Conservation (phyloP, 2,888 invertebrate genomes). For the Synanthedon andrenaeformis region DNA sequence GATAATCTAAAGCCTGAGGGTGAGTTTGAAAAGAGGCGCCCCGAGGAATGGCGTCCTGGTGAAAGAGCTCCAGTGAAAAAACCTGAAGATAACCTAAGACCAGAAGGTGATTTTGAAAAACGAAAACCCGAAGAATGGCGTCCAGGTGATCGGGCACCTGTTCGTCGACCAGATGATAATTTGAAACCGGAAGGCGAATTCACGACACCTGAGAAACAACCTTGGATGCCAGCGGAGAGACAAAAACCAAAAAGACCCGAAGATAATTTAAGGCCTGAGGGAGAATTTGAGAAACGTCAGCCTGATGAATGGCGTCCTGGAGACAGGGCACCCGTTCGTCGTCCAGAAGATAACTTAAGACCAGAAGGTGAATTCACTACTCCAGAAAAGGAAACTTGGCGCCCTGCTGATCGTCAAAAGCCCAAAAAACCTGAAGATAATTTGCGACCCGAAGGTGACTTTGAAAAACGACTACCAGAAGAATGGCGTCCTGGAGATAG, state of each 20-base stretch:
- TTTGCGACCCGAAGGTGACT: constrained; percentile 62
- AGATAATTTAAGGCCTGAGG: constrained; percentile 45
- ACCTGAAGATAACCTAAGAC: constrained; percentile 70
- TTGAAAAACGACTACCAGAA: constrained; percentile 38
- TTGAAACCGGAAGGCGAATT: constrained; percentile 66
- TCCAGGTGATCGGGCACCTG: constrained; percentile 58
- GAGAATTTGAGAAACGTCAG: constrained; percentile 30
- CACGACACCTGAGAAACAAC: constrained; percentile 33
- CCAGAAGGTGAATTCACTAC: constrained; percentile 66
- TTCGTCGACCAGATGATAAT: constrained; percentile 62
- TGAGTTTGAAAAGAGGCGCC: constrained; percentile 38
- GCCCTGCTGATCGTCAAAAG: constrained; percentile 54
- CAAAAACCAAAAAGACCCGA: constrained; percentile 37
- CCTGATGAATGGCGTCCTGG: constrained; percentile 38
- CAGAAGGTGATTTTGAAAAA: constrained; percentile 67
- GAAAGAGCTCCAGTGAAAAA: constrained; percentile 33
- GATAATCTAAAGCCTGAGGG: constrained; percentile 46
- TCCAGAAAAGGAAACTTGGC: constrained; percentile 38
- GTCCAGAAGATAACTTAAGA: constrained; percentile 68
- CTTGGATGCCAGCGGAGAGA: constrained; percentile 56
- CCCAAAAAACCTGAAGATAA: constrained; percentile 65
- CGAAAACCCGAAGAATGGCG: constrained; percentile 50
- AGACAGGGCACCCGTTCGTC: constrained; percentile 40
- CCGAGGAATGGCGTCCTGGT: constrained; percentile 34
- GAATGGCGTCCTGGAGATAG: constrained; percentile 64